Base-by-base conservation (phyloP, 2,113 vertebrate genomes). In the Agelaius tricolor region DNA sequence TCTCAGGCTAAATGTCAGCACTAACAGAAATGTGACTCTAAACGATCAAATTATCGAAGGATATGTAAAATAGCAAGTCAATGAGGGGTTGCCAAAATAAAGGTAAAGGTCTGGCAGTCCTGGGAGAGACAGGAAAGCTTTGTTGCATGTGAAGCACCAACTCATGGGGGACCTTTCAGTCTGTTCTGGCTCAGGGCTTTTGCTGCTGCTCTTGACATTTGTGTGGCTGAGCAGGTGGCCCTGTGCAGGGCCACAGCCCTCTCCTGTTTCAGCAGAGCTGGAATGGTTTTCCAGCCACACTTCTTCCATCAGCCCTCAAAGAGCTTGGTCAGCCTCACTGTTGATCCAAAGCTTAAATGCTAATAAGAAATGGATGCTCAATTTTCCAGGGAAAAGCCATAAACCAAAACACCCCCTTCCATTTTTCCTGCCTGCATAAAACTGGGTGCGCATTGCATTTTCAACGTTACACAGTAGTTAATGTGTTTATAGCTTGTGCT, bases 221-320 rank as follows among this genome's bases (percentile, higher is more conserved):
- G 37, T 4, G 18, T 4, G 5, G 51, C 77, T 46, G 77, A 57
- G 59, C 18, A 4, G 73, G 31, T 65, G 61, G 71, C 77, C 22
- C 47, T 68, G 44, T 3, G 0, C 14, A 23, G 77, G 73, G 31
- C 20, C 35, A 19, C 11, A 26, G 62, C 65, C 55, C 62, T 47
- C 74, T 82, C 11, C 2, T 20, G 5, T 44, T 91, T 58, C 90
- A 67, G 46, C 37, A 41, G 69, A 19, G 12, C 28, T 68, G 49
- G 23, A 33, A 2, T 6, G 15, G 30, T n/a, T 43, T 80, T 67
- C 43, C 44, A 12, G n/a, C 16, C 5, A 2, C 0, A 0, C 51
- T 31, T 44, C 27, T 39, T 43, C 31, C 10, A 0, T 39, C 1
- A 0, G 26, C 73, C 33, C 51, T 79, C 37, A 19, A 31, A 31